Evolutionary conservation across 2,797 vertebrate genomes (phyloP), one percentile per base, ranked within the genome.

Genomic region (Peromyscus attwateri): DNA sequence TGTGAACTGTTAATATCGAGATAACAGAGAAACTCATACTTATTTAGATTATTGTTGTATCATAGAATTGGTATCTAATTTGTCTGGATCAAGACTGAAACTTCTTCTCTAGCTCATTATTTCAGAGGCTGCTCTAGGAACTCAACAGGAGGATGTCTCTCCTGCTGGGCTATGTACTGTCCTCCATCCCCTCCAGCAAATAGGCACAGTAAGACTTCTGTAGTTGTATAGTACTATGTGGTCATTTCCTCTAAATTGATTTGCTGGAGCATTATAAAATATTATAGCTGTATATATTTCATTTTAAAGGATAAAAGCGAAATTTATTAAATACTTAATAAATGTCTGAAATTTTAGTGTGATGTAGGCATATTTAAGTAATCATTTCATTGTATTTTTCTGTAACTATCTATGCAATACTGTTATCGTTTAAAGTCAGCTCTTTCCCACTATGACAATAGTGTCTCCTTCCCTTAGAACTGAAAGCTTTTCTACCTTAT

Each of bases 401-500:
- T 68, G 40, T 25, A 85, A 8, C 21, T 68, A 85, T 31, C 17
- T 49, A 68, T 23, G 4, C 2, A 34, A 66, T 29, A 7, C 6
- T 60, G 10, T 68, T 66, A 7, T 21, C 0, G 23, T 46, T 46
- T 84, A 2, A 66, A 49, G 3, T 66, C 27, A 62, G 1, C 11
- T 66, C 40, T 49, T 84, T 84, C 10, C 17, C 43, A 19, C 17
- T 66, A 66, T 21, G 4, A 34, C 16, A 66, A 34, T 23, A 46
- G 5, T 46, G 29, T 46, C 27, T 46, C 10, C 40, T 0, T 9
- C 17, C 1, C 27, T 0, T 1, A 46, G 66, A 17, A 7, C 2
- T 1, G 0, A 46, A 84, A 84, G 6, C 49, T 3, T 21, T 31
- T 21, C 10, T 43, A 46, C 17, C 17, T 34, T 21, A 23, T 21